Evolutionary conservation across 2,888 invertebrate species (phyloP), one percentile per base, ranked within the genome.

Genomic region (Fragum whitleyi): DNA sequence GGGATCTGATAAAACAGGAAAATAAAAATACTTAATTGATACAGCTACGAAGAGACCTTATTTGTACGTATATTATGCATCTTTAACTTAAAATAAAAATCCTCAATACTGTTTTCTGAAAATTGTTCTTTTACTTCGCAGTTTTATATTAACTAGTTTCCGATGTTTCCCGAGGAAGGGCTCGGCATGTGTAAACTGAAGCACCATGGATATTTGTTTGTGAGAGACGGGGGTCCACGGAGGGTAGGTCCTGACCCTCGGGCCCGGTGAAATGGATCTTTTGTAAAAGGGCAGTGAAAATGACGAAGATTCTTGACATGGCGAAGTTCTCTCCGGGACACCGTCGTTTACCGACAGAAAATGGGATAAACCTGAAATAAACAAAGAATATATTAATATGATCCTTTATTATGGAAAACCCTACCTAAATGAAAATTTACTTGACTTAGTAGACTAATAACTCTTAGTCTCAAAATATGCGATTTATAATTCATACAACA

Each of bases 241-340:
- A 85, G 2, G 85, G 85, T 11, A 85, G 75, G 11, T 79, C 79
- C 53, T 77, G 74, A 28, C 42, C 75, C 32, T 51, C 72, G 11
- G 85, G 85, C 19, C 79, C 79, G 14, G 51, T 26, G 65, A 85
- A 81, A 19, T 67, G 47, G 26, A 81, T 57, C n/a, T 74, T 55
- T 59, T 81, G 85, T 69, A 85, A 29, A 36, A 85, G 69, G 29
- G 81, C 70, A 2, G 74, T 42, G 51, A 81, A 68, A 42, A 78
- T 68, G 26, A 81, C 65, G 47, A 81, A 79, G 14, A 77, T 53
- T 47, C 85, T 42, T 21, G 81, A 79, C 81, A 77, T 85, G 32
- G 85, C 85, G 53, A 85, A 85, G 42, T 77, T 47, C 42, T 85
- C 81, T 0, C 85, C 85, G 2, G 85, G 85, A 73, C 85, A 85